Percentiles rank a stretch among this genome's conserved stretches.
Conservation (phyloP, 92 coral and sea anemone genomes). For the Epizoanthus rinbou region DNA sequence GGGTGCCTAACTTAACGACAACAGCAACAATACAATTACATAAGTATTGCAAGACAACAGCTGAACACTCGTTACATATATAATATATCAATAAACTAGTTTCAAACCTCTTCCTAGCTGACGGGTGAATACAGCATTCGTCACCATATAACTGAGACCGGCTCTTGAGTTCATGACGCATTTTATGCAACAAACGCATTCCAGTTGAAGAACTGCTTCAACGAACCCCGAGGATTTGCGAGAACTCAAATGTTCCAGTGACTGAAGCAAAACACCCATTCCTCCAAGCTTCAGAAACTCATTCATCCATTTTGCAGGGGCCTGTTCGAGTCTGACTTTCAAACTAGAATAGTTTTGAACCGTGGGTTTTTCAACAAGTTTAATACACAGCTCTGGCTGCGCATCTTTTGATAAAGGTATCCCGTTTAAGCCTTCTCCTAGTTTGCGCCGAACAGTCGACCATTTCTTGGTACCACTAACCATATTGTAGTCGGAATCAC, state of each 20-base stretch:
- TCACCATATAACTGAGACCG: slow-evolving; percentile 79
- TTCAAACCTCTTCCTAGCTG: slow-evolving; percentile 73
- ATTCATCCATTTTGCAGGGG: slow-evolving; percentile 68
- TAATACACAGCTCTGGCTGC: slow-evolving; percentile 68
- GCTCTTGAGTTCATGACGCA: slow-evolving; percentile 74
- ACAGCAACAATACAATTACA: no score
- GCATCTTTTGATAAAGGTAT: slow-evolving; percentile 40
- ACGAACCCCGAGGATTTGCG: slow-evolving; percentile 48
- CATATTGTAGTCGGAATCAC: background rate
- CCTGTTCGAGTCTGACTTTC: slow-evolving; percentile 60
- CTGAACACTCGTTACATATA: background rate
- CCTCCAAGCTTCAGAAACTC: slow-evolving; percentile 80
- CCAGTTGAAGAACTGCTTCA: slow-evolving; percentile 71
- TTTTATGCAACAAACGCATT: slow-evolving; percentile 80
- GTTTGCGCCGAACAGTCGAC: slow-evolving; percentile 45
- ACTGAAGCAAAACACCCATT: slow-evolving; percentile 68
- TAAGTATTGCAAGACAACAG: no score
- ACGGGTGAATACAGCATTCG: slow-evolving; percentile 61
- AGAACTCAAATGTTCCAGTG: slow-evolving; percentile 66
- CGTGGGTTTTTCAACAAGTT: slow-evolving; percentile 67
- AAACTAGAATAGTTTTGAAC: slow-evolving; percentile 74
- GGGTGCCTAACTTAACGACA: no score
- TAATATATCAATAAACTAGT: background rate
- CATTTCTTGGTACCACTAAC: slow-evolving; percentile 51
- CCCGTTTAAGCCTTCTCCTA: slow-evolving; percentile 22